Evolutionary conservation across 1,140 invertebrate species (phyloP), one percentile per base, ranked within the genome.

Genomic region (Sitodiplosis mosellana): DNA sequence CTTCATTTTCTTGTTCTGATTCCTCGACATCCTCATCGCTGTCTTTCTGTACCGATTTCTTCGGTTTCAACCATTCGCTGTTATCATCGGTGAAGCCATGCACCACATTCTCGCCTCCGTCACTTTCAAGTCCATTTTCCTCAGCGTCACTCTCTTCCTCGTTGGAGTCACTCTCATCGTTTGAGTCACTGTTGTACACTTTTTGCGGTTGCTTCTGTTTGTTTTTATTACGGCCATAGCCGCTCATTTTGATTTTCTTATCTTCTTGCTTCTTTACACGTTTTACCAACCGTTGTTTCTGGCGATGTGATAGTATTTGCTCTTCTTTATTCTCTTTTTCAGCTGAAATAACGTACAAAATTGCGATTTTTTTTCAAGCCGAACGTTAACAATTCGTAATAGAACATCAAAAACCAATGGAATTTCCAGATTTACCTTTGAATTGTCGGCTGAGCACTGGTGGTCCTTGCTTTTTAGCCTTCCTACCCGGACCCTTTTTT

Each of bases 401-500:
- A 20, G 6, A 43, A 18, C 12, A 12, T 43, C 20, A 43, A 43
- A 43, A 43, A 43, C 6, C 20, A 43, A 12, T 20, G 18, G 20
- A 43, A 43, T 21, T 43, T 7, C 4, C 5, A 20, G 14, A 18
- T 12, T 18, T 20, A 19, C n/a, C 15, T 43, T 43, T 43, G 41
- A 43, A 18, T 42, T 55, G 53, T 44, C 61, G 62, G 1, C 74
- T 74, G 59, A 88, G 81, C 42, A 68, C 67, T 8, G 87, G 87
- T 53, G 83, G 74, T 47, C 76, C 74, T 57, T 91, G 88, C 62
- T 91, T 91, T 52, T 77, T 81, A 0, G 84, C 70, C 69, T 91
- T 93, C 50, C 77, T 74, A 1, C 86, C 88, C 22, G 80, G 83
- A 7, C 87, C 87, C 63, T 76, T 82, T 55, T 85, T 84, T n/a